Base-by-base conservation (phyloP, 2,113 vertebrate species). In the Manacus vitellinus region DNA sequence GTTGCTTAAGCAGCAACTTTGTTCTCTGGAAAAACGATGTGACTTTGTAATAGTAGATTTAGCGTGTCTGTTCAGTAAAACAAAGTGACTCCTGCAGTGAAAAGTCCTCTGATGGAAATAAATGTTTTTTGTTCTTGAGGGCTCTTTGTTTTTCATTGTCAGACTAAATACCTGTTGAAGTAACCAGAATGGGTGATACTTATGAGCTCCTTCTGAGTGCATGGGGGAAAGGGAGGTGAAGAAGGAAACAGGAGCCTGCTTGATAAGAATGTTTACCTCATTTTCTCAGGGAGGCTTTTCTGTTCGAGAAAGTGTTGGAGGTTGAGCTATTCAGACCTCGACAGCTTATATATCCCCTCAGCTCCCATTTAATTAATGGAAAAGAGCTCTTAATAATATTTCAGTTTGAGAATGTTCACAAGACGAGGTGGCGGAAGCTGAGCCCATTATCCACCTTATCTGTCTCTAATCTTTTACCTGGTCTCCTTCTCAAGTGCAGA, bases 281-380 rank as follows among this genome's bases (percentile, higher is more conserved):
- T 88, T 94, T 58, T 19, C 35, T 39, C 15, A 39, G 24, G 27
- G 59, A 70, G 54, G 25, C 22, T 85, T 81, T 73, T 37, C 25
- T 67, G 19, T 44, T 70, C 56, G 61, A 51, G 46, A 61, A 76
- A 13, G n/a, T 70, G 24, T 31, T 94, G 72, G 51, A 88, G 75
- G 72, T 41, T 88, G 79, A 93, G 39, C 76, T 95, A n/a, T 89
- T 94, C 47, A 86, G 70, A 86, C 52, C 47, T 90, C 84, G 83
- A 39, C 68, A 93, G 70, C 51, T 87, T 95, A 11, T 79, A 10
- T 63, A 51, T 90, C 35, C 54, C 70, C 78, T 83, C 46, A 49
- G 66, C 62, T 90, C 62, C 55, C n/a, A 68, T 92, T 80, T 90
- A 77, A 85, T 94, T 92, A 85, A 83, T 11, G 3, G 75, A 52